Evolutionary conservation across 2,113 vertebrate genomes (phyloP), one percentile per base, ranked within the genome.

Genomic region (Solenodon paradoxus): DNA sequence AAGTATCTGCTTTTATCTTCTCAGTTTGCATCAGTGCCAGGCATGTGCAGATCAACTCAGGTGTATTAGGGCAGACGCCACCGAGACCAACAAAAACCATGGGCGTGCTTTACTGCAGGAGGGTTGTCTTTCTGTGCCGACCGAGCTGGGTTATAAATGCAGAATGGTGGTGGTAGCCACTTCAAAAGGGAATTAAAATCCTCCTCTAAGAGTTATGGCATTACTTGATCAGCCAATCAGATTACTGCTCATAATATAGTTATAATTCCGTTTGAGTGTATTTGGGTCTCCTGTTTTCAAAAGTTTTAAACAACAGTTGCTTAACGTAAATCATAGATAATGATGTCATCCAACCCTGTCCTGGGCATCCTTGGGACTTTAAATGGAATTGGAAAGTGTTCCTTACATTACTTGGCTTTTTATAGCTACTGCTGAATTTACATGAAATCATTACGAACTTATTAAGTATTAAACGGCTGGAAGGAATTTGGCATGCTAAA

Each of bases 391-490:
- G 75, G 66, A 96, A 81, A 94, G 77, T 66, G n/a, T 92, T 79
- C 53, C 8, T 96, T 83, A 72, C 38, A 80, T 84, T 96, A 79
- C 87, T 81, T 74, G 38, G 77, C 93, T 96, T 97, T 97, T 97
- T 97, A 96, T 96, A 96, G 95, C 87, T 91, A 63, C 92, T 93
- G 92, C 89, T 93, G 61, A 71, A 78, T 64, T 92, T 90, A 84
- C 59, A 92, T 92, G 84, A 97, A 95, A 92, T 96, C 84, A 82
- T 97, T 96, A 97, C 95, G 94, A 96, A 96, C 79, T 93, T 93
- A 93, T 88, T 96, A 97, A 96, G 79, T 97, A 97, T 95, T 97
- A 90, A 96, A 92, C 80, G 75, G 11, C 59, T 77, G 45, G 79
- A 66, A 93, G 66, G 83, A 66, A 80, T 89, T 88, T 49, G 82